Conservation (phyloP, 1,140 invertebrate genomes). For the Acyrthosiphon pisum region DNA sequence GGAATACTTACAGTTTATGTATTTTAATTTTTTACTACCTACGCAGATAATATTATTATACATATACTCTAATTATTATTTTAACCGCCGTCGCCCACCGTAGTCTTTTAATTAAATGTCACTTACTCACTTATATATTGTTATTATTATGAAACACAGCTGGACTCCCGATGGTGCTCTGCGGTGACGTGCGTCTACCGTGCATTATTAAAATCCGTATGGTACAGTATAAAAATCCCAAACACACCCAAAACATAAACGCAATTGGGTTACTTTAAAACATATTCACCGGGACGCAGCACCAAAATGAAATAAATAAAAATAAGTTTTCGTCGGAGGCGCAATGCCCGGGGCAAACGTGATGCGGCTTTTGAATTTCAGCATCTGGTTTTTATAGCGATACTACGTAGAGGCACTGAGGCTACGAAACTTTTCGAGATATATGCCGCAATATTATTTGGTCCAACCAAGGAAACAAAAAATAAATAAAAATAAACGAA, state of each 20-base stretch:
- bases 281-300: background rate
- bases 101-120: background rate
- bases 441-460: background rate
- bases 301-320: background rate
- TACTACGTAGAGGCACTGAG: background rate
- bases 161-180: background rate
- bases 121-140: background rate
- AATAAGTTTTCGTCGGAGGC: background rate
- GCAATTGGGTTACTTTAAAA: background rate
- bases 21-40: background rate
- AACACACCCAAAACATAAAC: background rate
- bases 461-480: background rate
- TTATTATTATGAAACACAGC: background rate
- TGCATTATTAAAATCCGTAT: background rate
- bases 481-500: background rate
- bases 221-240: background rate
- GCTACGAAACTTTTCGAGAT: background rate
- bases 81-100: background rate
- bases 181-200: background rate
- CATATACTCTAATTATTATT: background rate
- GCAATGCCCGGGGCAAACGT: background rate
- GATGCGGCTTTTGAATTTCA: background rate
- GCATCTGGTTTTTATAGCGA: slow-evolving; percentile 3
- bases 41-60: background rate
- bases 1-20: background rate